A percentile compares a stretch with the other conserved stretches of the same genome.
Evolutionary conservation across 2,113 vertebrate species (phyloP).

Genomic region (Brienomyrus brachyistius): DNA sequence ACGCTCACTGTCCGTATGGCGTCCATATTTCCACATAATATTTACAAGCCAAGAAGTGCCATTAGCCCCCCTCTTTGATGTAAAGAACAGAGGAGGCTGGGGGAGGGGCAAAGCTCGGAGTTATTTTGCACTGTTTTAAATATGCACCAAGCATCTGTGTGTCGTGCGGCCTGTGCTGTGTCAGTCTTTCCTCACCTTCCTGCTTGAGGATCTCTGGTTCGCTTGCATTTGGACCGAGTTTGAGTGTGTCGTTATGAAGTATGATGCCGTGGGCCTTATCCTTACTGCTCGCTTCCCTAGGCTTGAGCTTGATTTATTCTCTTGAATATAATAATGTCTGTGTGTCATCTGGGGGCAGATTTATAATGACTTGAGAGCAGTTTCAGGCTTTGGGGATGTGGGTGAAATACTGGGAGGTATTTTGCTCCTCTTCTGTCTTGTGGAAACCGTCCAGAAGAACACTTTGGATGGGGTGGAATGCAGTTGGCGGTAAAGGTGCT

Average conservation of each 20-base stretch:
- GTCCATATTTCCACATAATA: background rate
- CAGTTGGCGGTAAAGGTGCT: background rate
- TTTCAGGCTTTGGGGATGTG: background rate
- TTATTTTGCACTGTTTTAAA: background rate
- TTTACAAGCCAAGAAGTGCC: slow-evolving; percentile 1
- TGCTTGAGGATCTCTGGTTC: background rate
- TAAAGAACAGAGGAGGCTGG: background rate
- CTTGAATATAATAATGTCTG: background rate
- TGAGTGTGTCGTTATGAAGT: background rate
- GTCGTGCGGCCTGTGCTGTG: background rate
- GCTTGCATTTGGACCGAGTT: background rate
- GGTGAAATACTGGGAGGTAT: background rate
- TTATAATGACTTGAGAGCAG: background rate
- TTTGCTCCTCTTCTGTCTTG: background rate
- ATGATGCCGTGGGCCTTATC: background rate
- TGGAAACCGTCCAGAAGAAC: background rate
- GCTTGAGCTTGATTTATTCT: background rate
- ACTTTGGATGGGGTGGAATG: background rate
- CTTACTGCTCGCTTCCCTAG: background rate
- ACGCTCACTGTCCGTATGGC: background rate
- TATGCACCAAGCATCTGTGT: background rate
- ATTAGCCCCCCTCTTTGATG: background rate
- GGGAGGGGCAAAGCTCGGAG: background rate
- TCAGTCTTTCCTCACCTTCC: background rate
- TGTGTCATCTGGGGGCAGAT: background rate